phyloP scores from a whole-genome alignment of 1,140 invertebrate species.

The Mycetomoellerius zeteki region DNA sequence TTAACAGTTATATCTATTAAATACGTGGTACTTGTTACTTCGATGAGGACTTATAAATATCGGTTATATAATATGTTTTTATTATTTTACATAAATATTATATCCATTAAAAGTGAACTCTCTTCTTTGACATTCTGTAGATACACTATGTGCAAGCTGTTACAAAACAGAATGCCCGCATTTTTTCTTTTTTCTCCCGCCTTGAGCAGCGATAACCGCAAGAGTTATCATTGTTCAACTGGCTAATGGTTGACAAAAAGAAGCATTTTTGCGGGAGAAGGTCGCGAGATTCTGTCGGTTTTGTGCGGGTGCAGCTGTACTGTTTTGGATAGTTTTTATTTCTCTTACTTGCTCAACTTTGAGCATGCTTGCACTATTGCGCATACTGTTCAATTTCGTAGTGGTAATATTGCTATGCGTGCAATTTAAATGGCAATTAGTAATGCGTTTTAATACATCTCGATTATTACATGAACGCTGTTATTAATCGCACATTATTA shows the following conservation, averaged over 20 bases:
- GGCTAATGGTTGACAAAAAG: slow-evolving; percentile 22
- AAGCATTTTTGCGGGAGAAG: slow-evolving; percentile 33
- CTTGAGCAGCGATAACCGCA: slow-evolving; percentile 18
- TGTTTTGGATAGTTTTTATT: slow-evolving; percentile 26
- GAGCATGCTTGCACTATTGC: not conserved
- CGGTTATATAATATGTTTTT: not conserved
- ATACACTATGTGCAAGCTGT: slow-evolving; percentile 9
- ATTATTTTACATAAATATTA: not conserved
- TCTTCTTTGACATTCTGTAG: slow-evolving; percentile 13
- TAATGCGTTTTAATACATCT: slow-evolving; percentile 43
- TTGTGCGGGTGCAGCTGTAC: slow-evolving; percentile 27
- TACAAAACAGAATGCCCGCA: slow-evolving; percentile 36
- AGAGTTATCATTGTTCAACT: slow-evolving; percentile 54
- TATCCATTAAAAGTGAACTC: not conserved
- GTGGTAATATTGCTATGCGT: not conserved
- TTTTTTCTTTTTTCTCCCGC: slow-evolving; percentile 7
- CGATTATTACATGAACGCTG: slow-evolving; percentile 46
- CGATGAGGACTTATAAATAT: not conserved
- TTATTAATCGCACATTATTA: slow-evolving; percentile 61
- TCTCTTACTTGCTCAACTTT: slow-evolving; percentile 2
- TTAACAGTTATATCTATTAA: not conserved
- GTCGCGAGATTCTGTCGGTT: slow-evolving; percentile 48
- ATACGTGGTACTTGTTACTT: not conserved
- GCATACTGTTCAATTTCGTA: not conserved
- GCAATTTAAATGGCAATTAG: slow-evolving; percentile 58